phyloP scores from a whole-genome alignment of 2,113 vertebrate genomes.

The Coreoperca whiteheadi region DNA sequence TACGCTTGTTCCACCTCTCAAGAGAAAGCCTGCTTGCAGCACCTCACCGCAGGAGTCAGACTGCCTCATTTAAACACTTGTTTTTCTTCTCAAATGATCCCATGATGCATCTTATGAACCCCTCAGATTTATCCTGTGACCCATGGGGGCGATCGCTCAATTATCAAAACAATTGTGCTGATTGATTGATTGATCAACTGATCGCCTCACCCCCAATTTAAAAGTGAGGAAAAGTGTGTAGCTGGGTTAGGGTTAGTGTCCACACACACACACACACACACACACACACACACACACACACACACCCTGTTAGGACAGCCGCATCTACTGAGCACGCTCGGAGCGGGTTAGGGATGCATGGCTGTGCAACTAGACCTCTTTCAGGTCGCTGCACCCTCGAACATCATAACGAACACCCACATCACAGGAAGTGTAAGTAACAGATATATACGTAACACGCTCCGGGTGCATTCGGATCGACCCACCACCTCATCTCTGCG shows the following conservation, averaged over 20 bases:
- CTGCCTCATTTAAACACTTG: not conserved
- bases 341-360: conserved; percentile 48
- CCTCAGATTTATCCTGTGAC: not conserved
- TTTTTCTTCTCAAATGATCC: not conserved
- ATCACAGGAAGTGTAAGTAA: conserved; percentile 3
- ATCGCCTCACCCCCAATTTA: too few species aligned
- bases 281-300: too few species aligned
- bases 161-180: too few species aligned
- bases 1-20: too few species aligned
- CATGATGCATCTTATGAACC: not conserved
- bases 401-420: not conserved
- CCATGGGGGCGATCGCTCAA: too few species aligned
- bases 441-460: not conserved
- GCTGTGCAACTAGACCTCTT: conserved; percentile 54
- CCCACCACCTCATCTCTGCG: conserved; percentile 1
- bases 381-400: conserved; percentile 3
- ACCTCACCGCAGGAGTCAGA: not conserved
- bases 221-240: not conserved
- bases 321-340: conserved; percentile 34
- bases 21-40: too few species aligned
- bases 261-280: too few species aligned
- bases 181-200: too few species aligned
- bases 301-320: not conserved
- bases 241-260: not conserved
- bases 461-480: not conserved